Conservation (phyloP, 2,888 invertebrate species). For the Pecten maximus region DNA sequence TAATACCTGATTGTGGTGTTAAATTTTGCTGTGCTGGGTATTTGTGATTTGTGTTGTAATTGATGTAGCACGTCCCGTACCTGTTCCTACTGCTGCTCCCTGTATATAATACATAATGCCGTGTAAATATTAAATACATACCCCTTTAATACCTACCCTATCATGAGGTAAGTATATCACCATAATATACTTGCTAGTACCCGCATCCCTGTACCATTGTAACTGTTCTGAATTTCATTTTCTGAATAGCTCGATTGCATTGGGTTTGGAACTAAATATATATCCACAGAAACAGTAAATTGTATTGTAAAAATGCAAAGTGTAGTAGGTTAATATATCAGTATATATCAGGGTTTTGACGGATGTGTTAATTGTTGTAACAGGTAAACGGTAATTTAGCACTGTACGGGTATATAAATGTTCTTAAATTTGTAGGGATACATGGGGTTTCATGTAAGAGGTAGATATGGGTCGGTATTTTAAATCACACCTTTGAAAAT, state of each 20-base stretch:
- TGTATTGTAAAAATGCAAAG: neutral
- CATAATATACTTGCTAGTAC: neutral
- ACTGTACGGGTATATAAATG: too few species aligned
- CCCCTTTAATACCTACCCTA: neutral
- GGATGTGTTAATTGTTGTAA: neutral
- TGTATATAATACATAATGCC: neutral
- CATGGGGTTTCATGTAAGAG: too few species aligned
- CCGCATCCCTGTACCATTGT: neutral
- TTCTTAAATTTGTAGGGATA: too few species aligned
- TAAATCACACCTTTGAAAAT: neutral
- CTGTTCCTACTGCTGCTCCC: neutral
- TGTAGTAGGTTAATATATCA: too few species aligned
- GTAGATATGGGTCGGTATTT: too few species aligned
- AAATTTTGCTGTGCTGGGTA: neutral
- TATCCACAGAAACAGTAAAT: too few species aligned
- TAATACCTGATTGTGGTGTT: neutral
- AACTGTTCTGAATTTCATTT: neutral
- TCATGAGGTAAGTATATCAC: neutral
- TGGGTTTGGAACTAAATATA: too few species aligned
- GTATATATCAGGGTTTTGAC: too few species aligned
- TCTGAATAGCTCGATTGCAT: neutral
- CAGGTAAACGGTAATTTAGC: neutral
- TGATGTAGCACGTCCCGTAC: neutral
- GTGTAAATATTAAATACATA: neutral
- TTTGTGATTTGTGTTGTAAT: neutral